Conservation (phyloP, 2,113 vertebrate species). For the Oryctolagus cuniculus region DNA sequence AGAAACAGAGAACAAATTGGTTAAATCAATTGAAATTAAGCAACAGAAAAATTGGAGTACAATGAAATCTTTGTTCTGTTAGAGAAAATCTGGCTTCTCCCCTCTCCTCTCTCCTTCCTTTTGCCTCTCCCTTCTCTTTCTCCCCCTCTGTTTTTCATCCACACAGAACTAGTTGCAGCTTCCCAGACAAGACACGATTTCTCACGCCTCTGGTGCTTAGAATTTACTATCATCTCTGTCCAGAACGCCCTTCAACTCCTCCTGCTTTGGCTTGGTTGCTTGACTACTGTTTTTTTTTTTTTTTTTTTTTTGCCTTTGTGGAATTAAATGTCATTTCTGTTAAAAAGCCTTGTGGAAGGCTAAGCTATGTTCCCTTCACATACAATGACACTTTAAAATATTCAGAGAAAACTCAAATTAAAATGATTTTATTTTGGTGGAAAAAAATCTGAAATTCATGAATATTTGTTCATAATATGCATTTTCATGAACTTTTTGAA, state of each 20-base stretch:
- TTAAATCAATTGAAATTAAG: conserved; percentile 35
- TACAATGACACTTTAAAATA: too few species aligned
- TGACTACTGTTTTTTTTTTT: neutral
- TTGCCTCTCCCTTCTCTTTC: neutral
- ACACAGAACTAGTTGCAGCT: neutral
- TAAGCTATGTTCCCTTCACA: neutral
- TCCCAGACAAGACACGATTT: neutral
- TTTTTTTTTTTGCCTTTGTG: neutral
- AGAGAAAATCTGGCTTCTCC: neutral
- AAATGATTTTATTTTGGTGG: too few species aligned
- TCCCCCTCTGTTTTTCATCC: neutral
- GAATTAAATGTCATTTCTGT: conserved; percentile 22
- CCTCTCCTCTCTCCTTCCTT: too few species aligned
- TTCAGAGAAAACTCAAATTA: too few species aligned
- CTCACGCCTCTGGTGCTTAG: neutral
- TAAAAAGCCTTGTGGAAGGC: neutral
- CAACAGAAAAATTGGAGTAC: neutral
- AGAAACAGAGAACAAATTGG: neutral
- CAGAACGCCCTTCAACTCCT: neutral
- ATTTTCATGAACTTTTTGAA: too few species aligned
- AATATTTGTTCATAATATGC: too few species aligned
- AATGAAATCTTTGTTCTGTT: neutral
- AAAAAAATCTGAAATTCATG: too few species aligned
- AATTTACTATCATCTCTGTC: neutral
- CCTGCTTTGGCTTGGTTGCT: neutral